Evolutionary conservation across 2,797 vertebrate species (phyloP), one percentile per base, ranked within the genome.

Genomic region (Anabas testudineus): DNA sequence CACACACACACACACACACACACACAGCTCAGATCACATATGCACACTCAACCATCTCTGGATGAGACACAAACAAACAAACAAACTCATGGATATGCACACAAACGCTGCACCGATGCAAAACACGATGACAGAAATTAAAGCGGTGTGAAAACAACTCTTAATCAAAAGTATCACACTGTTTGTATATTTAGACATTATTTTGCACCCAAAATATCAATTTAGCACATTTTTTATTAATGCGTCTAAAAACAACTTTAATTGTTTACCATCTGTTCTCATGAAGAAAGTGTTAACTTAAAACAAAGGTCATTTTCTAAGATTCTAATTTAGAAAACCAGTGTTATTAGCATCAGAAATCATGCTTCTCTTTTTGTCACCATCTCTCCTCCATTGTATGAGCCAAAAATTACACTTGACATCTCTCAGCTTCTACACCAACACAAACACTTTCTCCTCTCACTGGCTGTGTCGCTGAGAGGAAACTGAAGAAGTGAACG

Each of bases 21-120:
- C 58, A 60, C 36, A 63, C 61, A 42, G n/a, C 9, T n/a, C 54
- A 58, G 21, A 72, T 69, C 83, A 69, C 59, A 74, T 51, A 24
- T 19, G 49, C 63, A 74, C 66, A 51, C 26, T 61, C 37, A n/a
- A 61, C 47, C 48, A 4, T 74, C 34, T 56, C 57, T 21, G 19
- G 10, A 83, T 62, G 69, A 72, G 52, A 80, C 37, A 48, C 53
- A 69, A 83, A 81, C 67, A 78, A 67, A 90, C 81, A 30, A 30
- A 37, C 36, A 85, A 60, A 74, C 67, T 46, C 19, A 80, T 57
- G 49, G 69, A 81, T 74, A 78, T 49, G 36, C 32, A 83, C 64
- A 82, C 79, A 85, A 65, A 84, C 82, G 74, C 52, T 12, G 41
- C 0, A 7, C 22, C 3, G 2, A 47, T 3, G 12, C 52, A 46